These are phyloP conservation scores for Fregata magnificens DNA, from an alignment of 2,113 vertebrate species.

Conservation along the genomic window DNA sequence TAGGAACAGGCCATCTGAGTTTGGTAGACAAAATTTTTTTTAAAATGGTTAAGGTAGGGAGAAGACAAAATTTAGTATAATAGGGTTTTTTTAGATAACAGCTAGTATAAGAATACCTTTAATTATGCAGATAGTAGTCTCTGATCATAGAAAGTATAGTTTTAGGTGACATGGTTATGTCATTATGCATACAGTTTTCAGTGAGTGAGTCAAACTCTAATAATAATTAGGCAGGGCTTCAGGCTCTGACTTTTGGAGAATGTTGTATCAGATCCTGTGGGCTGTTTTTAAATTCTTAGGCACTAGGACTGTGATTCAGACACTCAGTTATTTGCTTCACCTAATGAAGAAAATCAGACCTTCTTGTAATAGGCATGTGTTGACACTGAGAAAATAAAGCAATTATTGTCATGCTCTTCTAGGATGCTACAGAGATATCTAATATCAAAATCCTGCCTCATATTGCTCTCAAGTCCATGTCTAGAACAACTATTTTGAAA, in stretches of 20 bases:
- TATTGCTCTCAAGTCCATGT: background rate
- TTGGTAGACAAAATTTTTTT: background rate
- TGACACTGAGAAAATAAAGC: background rate
- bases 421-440: background rate
- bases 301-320: background rate
- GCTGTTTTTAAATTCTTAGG: background rate
- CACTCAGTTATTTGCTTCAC: background rate
- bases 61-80: background rate
- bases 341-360: background rate
- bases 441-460: background rate
- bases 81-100: accelerated
- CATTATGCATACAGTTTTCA: background rate
- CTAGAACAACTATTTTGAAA: slow-evolving; percentile 4
- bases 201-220: background rate
- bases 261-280: background rate
- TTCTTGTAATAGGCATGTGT: background rate
- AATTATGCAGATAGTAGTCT: background rate
- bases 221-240: background rate
- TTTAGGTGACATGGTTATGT: background rate
- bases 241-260: background rate
- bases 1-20: background rate
- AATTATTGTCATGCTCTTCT: background rate
- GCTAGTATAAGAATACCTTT: background rate
- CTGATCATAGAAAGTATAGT: background rate
- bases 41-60: background rate